Evolutionary conservation across 1,140 invertebrate genomes (phyloP).

Genomic region (Ganaspis sp.): DNA sequence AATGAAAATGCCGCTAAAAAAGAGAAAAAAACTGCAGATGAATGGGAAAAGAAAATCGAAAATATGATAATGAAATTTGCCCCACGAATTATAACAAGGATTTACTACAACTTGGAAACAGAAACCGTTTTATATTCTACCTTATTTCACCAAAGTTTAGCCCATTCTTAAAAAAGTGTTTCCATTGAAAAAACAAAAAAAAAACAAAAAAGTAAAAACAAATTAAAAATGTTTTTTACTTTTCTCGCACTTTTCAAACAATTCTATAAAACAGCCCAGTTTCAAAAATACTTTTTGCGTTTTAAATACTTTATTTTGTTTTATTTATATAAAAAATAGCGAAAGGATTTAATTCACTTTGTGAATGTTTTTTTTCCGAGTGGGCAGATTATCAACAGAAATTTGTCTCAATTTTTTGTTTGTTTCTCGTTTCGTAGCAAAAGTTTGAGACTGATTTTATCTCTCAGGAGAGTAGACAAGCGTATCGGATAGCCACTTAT

Average conservation of each 20-base stretch:
- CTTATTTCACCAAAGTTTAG: too few species aligned
- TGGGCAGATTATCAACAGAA: background rate
- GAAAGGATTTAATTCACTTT: too few species aligned
- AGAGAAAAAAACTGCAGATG: background rate
- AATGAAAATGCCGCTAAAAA: background rate
- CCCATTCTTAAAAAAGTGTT: too few species aligned
- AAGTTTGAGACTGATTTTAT: conserved; percentile 55
- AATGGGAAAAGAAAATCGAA: conserved; percentile 10
- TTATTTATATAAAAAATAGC: too few species aligned
- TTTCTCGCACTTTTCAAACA: too few species aligned
- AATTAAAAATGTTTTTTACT: too few species aligned
- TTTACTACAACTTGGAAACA: conserved; percentile 28
- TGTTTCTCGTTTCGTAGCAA: background rate
- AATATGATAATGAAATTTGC: conserved; percentile 25
- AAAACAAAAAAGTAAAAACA: too few species aligned
- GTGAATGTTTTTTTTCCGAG: background rate
- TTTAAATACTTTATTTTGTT: too few species aligned
- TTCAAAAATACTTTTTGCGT: too few species aligned
- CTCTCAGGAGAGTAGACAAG: conserved; percentile 58
- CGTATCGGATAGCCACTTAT: conserved; percentile 60
- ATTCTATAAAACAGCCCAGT: too few species aligned
- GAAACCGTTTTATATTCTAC: conserved; percentile 44
- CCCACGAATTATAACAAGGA: conserved; percentile 33
- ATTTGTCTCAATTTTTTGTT: background rate
- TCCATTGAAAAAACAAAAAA: too few species aligned